Evolutionary conservation across 2,888 invertebrate species (phyloP).

Genomic region (Drosophila ezoana): DNA sequence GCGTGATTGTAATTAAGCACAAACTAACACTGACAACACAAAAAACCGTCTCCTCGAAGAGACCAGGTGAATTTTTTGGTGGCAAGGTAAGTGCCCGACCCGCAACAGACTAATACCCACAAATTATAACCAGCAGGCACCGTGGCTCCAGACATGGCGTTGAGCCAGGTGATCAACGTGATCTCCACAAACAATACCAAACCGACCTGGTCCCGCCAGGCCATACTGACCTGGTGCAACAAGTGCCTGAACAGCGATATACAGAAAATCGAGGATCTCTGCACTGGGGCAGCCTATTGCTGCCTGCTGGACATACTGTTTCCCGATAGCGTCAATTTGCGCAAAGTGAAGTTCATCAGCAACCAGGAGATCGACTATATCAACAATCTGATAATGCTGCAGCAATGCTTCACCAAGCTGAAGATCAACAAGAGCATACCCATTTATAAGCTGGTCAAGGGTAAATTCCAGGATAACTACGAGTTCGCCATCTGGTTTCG

Average conservation of each 20-base stretch:
- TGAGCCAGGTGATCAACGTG: constrained; percentile 13
- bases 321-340: constrained; percentile 25
- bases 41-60: not conserved
- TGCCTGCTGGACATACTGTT: constrained; percentile 32
- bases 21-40: not conserved
- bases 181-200: constrained; percentile 6
- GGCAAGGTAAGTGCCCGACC: not conserved
- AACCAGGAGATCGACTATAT: constrained; percentile 7
- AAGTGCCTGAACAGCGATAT: not conserved
- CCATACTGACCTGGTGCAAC: constrained; percentile 31
- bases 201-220: constrained; percentile 28
- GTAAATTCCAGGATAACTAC: constrained; percentile 43
- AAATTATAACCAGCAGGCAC: not conserved
- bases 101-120: not conserved
- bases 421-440: constrained; percentile 20
- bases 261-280: constrained; percentile 26
- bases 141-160: constrained; percentile 2
- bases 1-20: not conserved
- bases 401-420: constrained; percentile 15
- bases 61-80: not conserved
- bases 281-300: constrained; percentile 46
- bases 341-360: constrained; percentile 22
- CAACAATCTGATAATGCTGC: constrained; percentile 26
- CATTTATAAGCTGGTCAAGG: constrained; percentile 22
- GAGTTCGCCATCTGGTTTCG: constrained; percentile 49